Conservation (phyloP, 2,797 vertebrate genomes). For the Carduelis carduelis region DNA sequence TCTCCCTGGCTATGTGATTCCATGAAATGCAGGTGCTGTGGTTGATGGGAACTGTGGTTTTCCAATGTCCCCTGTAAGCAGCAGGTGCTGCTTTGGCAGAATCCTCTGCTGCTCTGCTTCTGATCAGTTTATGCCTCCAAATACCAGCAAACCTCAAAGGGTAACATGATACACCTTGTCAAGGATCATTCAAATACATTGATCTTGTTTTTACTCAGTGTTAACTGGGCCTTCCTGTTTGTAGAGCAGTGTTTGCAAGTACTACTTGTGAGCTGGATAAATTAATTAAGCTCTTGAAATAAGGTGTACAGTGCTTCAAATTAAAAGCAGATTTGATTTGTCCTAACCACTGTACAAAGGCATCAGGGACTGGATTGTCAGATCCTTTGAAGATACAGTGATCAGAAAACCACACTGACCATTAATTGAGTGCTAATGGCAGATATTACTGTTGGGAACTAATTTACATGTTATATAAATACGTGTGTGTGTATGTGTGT, state of each 20-base stretch:
- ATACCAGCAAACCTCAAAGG: not conserved
- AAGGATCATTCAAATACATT: not conserved
- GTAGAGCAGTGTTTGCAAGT: not conserved
- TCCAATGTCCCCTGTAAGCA: not conserved
- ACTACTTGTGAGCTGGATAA: not conserved
- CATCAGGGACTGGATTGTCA: not conserved
- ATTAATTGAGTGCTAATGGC: not conserved
- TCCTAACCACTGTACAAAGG: not conserved
- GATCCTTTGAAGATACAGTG: not conserved
- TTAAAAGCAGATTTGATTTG: conserved; percentile 19
- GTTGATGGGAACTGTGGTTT: not conserved
- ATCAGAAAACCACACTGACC: not conserved
- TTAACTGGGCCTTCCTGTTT: not conserved
- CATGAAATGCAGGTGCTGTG: not conserved
- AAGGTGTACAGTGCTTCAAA: not conserved
- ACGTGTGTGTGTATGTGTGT: not conserved
- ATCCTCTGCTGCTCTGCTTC: not conserved
- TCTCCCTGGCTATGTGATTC: not conserved
- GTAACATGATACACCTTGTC: not conserved
- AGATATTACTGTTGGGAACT: not conserved
- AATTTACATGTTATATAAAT: not conserved
- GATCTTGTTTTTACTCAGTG: not conserved
- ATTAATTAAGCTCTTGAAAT: conserved; percentile 24
- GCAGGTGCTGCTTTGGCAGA: not conserved
- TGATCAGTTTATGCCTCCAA: not conserved